These are phyloP conservation scores for Vanacampus margaritifer DNA, from an alignment of 2,113 vertebrate species.

Conservation along the genomic window DNA sequence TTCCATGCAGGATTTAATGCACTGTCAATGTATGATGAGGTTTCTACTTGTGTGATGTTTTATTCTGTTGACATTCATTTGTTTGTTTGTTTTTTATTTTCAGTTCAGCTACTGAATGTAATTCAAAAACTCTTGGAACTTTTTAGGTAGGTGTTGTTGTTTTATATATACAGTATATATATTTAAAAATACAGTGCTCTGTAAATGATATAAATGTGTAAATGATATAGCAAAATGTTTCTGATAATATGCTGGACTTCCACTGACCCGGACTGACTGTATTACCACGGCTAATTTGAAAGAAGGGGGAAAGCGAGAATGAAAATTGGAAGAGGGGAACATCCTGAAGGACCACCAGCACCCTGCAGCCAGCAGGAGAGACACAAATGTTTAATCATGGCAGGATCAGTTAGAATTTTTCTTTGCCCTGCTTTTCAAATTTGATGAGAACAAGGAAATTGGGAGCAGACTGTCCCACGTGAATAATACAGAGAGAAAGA, in stretches of 20 bases:
- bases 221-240: slow-evolving; percentile 66
- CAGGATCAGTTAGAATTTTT: slow-evolving; percentile 52
- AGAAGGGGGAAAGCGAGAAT: not conserved
- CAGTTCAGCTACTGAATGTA: slow-evolving; percentile 76
- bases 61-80: slow-evolving; percentile 53
- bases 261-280: slow-evolving; percentile 34
- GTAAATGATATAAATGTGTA: slow-evolving; percentile 68
- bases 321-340: slow-evolving; percentile 11
- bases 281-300: slow-evolving; percentile 13
- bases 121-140: slow-evolving; percentile 61
- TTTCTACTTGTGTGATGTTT: slow-evolving; percentile 66
- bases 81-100: slow-evolving; percentile 35
- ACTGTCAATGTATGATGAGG: slow-evolving; percentile 61
- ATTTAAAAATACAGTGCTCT: slow-evolving; percentile 59
- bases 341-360: slow-evolving; percentile 30
- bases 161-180: slow-evolving; percentile 67
- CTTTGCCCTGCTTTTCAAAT: slow-evolving; percentile 44
- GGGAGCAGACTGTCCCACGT: slow-evolving; percentile 22
- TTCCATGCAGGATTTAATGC: slow-evolving; percentile 63
- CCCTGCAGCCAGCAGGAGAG: slow-evolving; percentile 27
- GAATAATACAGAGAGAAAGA: slow-evolving; percentile 17
- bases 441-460: slow-evolving; percentile 43
- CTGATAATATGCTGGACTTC: slow-evolving; percentile 67
- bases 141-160: slow-evolving; percentile 72
- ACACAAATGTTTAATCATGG: slow-evolving; percentile 34